Conservation (phyloP, 1,140 invertebrate genomes). For the Eupristina koningsbergeri region DNA sequence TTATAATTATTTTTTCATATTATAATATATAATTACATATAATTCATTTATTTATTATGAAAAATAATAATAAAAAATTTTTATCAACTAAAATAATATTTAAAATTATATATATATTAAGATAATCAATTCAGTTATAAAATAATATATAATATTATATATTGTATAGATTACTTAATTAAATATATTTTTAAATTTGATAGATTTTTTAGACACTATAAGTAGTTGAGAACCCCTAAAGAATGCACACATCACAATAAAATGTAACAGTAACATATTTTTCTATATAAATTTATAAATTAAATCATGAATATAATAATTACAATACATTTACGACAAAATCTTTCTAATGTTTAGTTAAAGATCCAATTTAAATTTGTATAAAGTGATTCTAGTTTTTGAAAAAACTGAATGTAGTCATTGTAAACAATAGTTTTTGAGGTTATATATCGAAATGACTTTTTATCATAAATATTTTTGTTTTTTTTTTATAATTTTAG, state of each 20-base stretch:
- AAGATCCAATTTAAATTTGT: not conserved
- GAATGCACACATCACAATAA: not conserved
- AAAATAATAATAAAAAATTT: no score
- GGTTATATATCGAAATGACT: constrained; percentile 41
- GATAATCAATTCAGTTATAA: not conserved
- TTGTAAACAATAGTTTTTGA: constrained; percentile 31
- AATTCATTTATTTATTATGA: no score
- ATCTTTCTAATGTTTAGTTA: not conserved
- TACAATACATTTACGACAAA: not conserved
- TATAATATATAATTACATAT: no score
- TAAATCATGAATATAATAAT: not conserved
- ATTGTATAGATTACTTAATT: not conserved
- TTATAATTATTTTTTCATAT: no score
- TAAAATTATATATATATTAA: no score
- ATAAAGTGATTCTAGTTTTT: not conserved
- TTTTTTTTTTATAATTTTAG: constrained; percentile 32
- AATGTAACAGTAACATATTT: not conserved
- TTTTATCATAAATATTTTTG: constrained; percentile 20
- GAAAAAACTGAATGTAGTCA: not conserved
- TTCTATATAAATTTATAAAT: not conserved
- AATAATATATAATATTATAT: not conserved
- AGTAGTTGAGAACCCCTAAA: constrained; percentile 12
- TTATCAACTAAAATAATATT: no score
- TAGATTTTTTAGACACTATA: not conserved
- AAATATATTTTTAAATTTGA: constrained; percentile 6